Evolutionary conservation across 2,888 invertebrate species (phyloP).

Genomic region (Spatulosminthurus flaviceps): DNA sequence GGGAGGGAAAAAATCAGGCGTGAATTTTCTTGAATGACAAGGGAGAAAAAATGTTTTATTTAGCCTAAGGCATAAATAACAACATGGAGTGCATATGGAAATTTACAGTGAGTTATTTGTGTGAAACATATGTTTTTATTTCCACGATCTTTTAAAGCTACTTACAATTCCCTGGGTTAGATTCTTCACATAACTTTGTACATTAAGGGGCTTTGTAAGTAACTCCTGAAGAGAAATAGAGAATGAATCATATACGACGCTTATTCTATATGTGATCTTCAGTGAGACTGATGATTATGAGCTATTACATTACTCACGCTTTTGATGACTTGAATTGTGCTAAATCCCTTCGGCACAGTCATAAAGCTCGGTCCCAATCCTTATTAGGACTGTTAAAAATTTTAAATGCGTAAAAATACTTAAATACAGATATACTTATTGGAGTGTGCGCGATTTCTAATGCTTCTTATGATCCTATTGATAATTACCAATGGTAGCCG

Average conservation of each 20-base stretch:
- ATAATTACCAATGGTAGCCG: neutral
- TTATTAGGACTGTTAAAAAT: neutral
- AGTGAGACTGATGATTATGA: neutral
- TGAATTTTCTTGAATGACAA: constrained; percentile 6
- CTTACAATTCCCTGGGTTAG: neutral
- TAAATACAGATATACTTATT: no score
- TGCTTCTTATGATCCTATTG: no score
- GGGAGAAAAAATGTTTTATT: neutral
- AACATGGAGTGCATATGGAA: no score
- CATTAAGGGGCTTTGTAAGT: neutral
- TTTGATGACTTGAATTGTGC: neutral
- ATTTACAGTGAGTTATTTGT: constrained; percentile 7
- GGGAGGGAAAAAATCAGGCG: neutral
- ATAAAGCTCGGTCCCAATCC: neutral
- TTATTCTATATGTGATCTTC: neutral
- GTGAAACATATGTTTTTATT: neutral
- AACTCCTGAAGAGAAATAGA: neutral
- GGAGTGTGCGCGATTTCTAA: no score
- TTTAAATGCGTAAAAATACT: neutral
- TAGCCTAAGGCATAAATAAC: no score
- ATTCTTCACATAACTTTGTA: neutral
- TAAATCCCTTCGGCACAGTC: neutral
- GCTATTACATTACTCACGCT: neutral
- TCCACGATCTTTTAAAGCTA: neutral
- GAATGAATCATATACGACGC: neutral